Evolutionary conservation across 2,888 invertebrate species (phyloP), one percentile per base, ranked within the genome.

Genomic region (Heterodera filipjevi): DNA sequence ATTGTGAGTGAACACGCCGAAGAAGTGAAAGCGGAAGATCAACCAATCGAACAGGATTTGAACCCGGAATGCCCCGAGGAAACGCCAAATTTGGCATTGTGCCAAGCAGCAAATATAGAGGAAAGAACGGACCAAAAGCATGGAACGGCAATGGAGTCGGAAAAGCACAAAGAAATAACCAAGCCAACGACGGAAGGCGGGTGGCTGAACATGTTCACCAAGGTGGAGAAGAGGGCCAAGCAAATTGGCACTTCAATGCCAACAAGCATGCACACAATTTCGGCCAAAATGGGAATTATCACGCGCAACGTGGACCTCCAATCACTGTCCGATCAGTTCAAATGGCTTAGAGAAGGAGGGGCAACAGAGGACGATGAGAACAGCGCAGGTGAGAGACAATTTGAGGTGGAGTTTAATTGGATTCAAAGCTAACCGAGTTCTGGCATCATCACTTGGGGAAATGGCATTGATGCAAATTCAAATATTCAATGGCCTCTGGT

Each of bases 221-320:
- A 1, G n/a, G 27, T 59, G n/a, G 59, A 59, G 59, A 59, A 27
- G 22, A 27, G 27, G 59, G 59, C 59, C 59, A 59, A 59, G 12
- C 59, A 59, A 59, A 59, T 59, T 59, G 59, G 59, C 59, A 59
- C 27, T 27, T 59, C 59, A 59, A 59, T 59, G 59, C 59, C 59
- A n/a, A 10, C 59, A n/a, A 59, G 27, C 27, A 27, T 53, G 1
- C 53, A 53, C 16, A 6, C 53, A 53, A 19, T 59, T n/a, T 59
- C 59, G n/a, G 27, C 59, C 5, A n/a, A 59, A 59, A 59, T 59
- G 59, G 59, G 22, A 1, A 10, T 59, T n/a, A 59, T 59, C 27
- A 59, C n/a, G 59, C 59, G 59, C 10, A 59, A 59, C 27, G 59
- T 59, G n/a, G 59, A 59, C 59, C n/a, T 59, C n/a, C 59, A 59